Conservation (phyloP, 1,140 invertebrate species). For the Bombus pyrosoma region DNA sequence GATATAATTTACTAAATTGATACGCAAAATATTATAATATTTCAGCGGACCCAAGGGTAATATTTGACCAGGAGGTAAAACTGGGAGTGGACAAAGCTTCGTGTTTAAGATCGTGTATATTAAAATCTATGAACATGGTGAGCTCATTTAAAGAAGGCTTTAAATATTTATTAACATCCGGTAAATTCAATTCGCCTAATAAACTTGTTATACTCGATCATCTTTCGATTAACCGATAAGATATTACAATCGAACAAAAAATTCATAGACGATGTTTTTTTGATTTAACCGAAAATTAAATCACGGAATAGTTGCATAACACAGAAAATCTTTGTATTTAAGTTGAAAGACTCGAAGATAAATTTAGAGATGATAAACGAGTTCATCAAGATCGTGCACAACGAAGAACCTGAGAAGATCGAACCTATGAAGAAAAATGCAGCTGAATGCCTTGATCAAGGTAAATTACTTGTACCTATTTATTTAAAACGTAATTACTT, state of each 20-base stretch:
- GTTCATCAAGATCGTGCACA: background rate
- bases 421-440: fast-evolving
- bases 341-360: constrained; percentile 7
- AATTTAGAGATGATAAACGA: background rate
- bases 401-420: background rate
- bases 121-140: background rate
- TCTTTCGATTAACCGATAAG: background rate
- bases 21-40: too few relatives aligned
- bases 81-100: background rate
- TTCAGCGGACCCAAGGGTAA: background rate
- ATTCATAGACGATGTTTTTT: too few relatives aligned
- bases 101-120: background rate
- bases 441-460: background rate
- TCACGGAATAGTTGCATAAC: too few relatives aligned
- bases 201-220: too few relatives aligned
- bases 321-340: background rate
- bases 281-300: too few relatives aligned
- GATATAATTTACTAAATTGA: too few relatives aligned
- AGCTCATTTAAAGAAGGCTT: background rate
- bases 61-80: background rate
- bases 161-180: background rate
- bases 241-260: background rate
- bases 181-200: too few relatives aligned
- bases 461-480: background rate
- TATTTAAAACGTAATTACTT: background rate